Base-by-base conservation (phyloP, 2,113 vertebrate species). In the Halichoeres trimaculatus region DNA sequence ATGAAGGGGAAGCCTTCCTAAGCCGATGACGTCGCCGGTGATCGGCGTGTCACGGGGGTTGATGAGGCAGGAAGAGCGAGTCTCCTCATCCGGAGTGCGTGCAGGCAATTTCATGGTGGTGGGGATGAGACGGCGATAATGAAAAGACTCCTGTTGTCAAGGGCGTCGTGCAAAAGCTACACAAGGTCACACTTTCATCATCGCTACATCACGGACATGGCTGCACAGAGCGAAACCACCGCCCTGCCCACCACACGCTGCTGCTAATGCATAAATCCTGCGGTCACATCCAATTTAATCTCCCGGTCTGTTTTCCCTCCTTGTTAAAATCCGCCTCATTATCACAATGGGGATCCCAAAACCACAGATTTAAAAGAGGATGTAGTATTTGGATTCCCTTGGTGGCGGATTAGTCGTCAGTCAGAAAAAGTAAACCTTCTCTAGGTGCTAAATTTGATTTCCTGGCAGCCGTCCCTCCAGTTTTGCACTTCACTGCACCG, bases 21-120 rank as follows among this genome's bases (percentile, higher is more conserved):
- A 83, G 77, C 70, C 76, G 81, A 82, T 72, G 35, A 57, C 60
- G 64, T 55, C 80, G 60, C 77, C 72, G 58, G 81, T 75, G 78
- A 83, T 81, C 66, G 70, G 56, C 8, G 53, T 85, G 83, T 87
- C 83, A 81, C 35, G 1, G 69, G 69, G 73, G 85, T 66, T 89
- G 88, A 90, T 88, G 85, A 89, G 85, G 66, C 62, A 22, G 55
- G 58, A 69, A 68, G 74, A 80, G 35, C 1, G 67, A 70, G 60
- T 24, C 78, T 64, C 41, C 52, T n/a, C 43, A 69, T 78, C 78
- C 65, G 67, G 67, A 78, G 43, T 41, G 62, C 40, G 48, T 23
- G 60, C 63, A 58, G 47, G 83, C 60, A 85, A 88, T 87, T 87
- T 88, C 85, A 85, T 70, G 83, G 72, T 63, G 47, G 43, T 19